Percentiles rank a stretch among this genome's conserved stretches.
Conservation (phyloP, 1,140 invertebrate species). For the Pemphigus obesinymphae region DNA sequence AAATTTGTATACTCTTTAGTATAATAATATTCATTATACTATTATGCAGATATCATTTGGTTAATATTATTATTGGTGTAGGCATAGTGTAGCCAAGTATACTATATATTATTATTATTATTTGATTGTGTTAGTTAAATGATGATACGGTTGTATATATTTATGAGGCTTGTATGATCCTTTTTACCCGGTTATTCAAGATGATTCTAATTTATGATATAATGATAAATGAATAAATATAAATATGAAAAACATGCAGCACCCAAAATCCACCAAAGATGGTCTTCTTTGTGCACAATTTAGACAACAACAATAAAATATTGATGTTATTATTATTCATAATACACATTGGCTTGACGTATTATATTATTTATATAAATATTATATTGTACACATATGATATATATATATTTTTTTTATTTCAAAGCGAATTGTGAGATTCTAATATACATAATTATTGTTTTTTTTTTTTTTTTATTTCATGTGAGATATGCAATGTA, state of each 20-base stretch:
- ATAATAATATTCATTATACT: too few species aligned
- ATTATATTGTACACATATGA: neutral
- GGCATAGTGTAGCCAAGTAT: too few species aligned
- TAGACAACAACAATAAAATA: neutral
- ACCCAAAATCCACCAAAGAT: slow-evolving; percentile 3
- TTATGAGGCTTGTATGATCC: neutral
- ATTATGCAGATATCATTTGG: too few species aligned
- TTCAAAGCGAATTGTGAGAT: neutral
- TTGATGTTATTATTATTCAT: neutral
- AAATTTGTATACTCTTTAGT: too few species aligned
- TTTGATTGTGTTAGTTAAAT: neutral
- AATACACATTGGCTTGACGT: neutral
- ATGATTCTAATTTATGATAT: neutral
- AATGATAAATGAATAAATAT: neutral
- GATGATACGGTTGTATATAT: neutral
- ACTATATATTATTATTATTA: neutral
- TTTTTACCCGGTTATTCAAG: too few species aligned
- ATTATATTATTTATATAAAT: neutral
- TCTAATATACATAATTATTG: too few species aligned
- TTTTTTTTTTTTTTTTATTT: too few species aligned
- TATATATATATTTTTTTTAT: neutral
- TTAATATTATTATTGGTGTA: neutral
- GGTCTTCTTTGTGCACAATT: neutral
- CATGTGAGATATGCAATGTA: neutral
- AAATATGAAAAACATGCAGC: neutral